Evolutionary conservation across 2,113 vertebrate genomes (phyloP).

Genomic region (Saimiri boliviensis): DNA sequence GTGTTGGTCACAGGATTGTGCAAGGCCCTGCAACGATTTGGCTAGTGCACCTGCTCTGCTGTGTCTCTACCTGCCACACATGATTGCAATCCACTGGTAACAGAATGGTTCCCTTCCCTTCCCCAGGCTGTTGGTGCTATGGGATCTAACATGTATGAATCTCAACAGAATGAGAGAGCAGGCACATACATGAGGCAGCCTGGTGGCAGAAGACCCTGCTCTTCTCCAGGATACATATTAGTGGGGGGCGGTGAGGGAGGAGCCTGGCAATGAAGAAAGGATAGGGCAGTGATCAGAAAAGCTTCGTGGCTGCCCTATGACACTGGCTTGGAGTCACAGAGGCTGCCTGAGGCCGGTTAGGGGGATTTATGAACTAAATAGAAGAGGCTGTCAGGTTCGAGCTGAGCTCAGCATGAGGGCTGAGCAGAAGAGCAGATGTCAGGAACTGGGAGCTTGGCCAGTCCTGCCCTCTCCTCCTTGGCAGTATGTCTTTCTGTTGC

Average conservation of each 20-base stretch:
- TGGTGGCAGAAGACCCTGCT: not conserved
- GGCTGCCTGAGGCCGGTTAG: slow-evolving; percentile 82
- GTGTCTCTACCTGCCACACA: not conserved
- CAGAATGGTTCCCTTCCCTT: not conserved
- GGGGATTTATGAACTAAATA: slow-evolving; percentile 88
- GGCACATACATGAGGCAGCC: not conserved
- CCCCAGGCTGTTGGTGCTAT: not conserved
- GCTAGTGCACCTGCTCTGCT: not conserved
- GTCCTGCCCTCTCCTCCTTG: slow-evolving; percentile 37
- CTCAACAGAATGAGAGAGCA: slow-evolving; percentile 26
- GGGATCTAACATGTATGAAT: not conserved
- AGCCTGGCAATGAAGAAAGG: not conserved
- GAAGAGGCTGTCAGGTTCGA: slow-evolving; percentile 82
- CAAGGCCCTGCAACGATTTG: not conserved
- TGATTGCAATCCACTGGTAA: not conserved
- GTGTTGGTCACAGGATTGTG: accelerated
- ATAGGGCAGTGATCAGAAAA: not conserved
- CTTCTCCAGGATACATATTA: not conserved
- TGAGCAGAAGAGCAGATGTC: slow-evolving; percentile 90
- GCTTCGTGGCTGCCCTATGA: not conserved
- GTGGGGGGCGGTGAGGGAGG: too few species aligned
- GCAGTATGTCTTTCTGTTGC: slow-evolving; percentile 84
- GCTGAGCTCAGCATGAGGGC: slow-evolving; percentile 83
- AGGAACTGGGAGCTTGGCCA: slow-evolving; percentile 78
- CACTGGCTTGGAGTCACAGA: slow-evolving; percentile 55